These are phyloP conservation scores for Oopsacas minuta DNA, from an alignment of 37 sponge, comb jelly and placozoan species.

Conservation along the genomic window DNA sequence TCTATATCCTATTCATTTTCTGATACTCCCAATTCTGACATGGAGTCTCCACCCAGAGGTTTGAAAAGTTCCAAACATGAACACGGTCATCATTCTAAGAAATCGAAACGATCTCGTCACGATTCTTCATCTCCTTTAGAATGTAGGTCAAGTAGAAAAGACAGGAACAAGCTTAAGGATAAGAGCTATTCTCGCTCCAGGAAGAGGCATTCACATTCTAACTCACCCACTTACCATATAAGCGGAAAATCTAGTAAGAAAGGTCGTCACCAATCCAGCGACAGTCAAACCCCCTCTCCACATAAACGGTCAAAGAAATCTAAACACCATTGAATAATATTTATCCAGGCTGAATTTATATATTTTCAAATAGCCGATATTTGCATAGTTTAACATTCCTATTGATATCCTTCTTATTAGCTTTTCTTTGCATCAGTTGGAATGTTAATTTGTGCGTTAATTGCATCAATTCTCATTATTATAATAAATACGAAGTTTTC, in stretches of 20 bases:
- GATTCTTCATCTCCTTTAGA: not conserved
- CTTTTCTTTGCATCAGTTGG: not conserved
- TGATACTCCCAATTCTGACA: not conserved
- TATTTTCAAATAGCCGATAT: not conserved
- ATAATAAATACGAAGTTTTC: too few relatives aligned
- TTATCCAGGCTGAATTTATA: not conserved
- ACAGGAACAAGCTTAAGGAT: not conserved
- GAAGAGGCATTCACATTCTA: not conserved
- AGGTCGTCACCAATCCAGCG: not conserved
- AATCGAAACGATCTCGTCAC: not conserved
- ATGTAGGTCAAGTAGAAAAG: not conserved
- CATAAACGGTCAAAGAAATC: constrained; percentile 19
- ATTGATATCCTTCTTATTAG: not conserved
- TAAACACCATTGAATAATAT: not conserved
- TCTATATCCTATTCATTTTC: not conserved
- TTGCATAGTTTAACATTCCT: not conserved
- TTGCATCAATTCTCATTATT: too few relatives aligned
- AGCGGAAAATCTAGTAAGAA: not conserved
- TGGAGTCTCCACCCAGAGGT: not conserved
- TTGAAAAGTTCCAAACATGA: not conserved
- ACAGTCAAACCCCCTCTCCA: not conserved
- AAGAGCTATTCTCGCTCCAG: not conserved
- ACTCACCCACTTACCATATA: not conserved
- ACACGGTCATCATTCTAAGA: not conserved
- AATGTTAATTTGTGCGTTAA: not conserved